Conservation (phyloP, 37 sponge, comb jelly and placozoan genomes). For the Beroe forskalii region DNA sequence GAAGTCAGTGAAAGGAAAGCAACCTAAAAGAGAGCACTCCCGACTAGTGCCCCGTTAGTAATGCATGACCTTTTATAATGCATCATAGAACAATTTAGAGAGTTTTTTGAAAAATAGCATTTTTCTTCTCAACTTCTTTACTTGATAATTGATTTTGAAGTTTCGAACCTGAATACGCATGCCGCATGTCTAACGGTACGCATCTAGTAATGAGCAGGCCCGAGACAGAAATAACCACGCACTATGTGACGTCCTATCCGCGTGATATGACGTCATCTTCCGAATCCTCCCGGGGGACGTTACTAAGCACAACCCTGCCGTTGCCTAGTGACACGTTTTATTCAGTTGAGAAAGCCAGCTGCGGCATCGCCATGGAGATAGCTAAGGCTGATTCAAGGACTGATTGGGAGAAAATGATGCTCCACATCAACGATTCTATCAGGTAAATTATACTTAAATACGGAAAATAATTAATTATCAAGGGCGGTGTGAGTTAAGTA, state of each 20-base stretch:
- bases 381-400: conserved; percentile 13
- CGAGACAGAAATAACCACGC: neutral
- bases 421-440: conserved; percentile 36
- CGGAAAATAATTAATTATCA: too few relatives aligned
- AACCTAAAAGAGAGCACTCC: neutral
- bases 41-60: conserved; percentile 10
- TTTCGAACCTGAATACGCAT: too few relatives aligned
- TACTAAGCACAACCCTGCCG: neutral
- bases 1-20: neutral
- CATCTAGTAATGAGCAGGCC: conserved; percentile 5
- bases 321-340: conserved; percentile 47
- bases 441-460: too few relatives aligned
- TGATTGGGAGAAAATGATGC: conserved; percentile 20
- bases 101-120: too few relatives aligned
- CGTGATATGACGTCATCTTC: conserved; percentile 2
- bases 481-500: too few relatives aligned
- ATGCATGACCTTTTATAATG: too few relatives aligned
- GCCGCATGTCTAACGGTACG: neutral
- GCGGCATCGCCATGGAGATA: conserved; percentile 36
- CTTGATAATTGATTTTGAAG: too few relatives aligned
- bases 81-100: too few relatives aligned
- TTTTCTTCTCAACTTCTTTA: too few relatives aligned
- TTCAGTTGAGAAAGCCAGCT: conserved; percentile 27
- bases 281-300: neutral
- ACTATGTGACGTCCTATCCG: neutral